Conservation (phyloP, 2,888 invertebrate species). For the Pasiphila rectangulata region DNA sequence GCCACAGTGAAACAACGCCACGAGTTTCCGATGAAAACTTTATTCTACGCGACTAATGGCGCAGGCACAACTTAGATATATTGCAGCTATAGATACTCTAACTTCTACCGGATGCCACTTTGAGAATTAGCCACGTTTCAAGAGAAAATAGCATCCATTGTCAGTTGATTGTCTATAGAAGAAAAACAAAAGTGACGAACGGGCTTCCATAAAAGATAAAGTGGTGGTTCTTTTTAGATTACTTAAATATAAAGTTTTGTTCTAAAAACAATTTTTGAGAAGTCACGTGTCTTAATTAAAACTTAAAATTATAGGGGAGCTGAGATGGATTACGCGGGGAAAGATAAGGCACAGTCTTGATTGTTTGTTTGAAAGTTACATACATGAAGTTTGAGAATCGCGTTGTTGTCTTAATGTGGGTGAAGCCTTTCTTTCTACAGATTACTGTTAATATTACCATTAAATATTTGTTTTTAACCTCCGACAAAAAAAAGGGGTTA, state of each 20-base stretch:
- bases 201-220: conserved; percentile 12
- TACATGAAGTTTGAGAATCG: conserved; percentile 1
- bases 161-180: conserved; percentile 29
- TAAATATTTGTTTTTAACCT: conserved; percentile 59
- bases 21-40: conserved; percentile 53
- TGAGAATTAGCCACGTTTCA: conserved; percentile 24
- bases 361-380: conserved; percentile 31
- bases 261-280: conserved; percentile 35
- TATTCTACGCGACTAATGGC: conserved; percentile 43
- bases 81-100: conserved; percentile 22
- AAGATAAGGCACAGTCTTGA: conserved; percentile 34
- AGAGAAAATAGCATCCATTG: conserved; percentile 29
- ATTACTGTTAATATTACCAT: conserved; percentile 14
- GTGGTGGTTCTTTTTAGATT: conserved; percentile 21
- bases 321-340: conserved; percentile 31
- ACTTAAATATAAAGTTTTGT: conserved; percentile 18
- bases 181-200: conserved; percentile 29
- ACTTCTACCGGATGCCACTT: conserved; percentile 28
- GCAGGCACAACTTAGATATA: conserved; percentile 25
- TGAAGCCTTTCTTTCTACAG: not conserved
- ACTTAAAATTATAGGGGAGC: conserved; percentile 37
- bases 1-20: conserved; percentile 48
- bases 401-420: conserved; percentile 5
- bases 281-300: conserved; percentile 45
- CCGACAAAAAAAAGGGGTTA: too few species aligned